Evolutionary conservation across 1,140 invertebrate genomes (phyloP), one percentile per base, ranked within the genome.

Genomic region (Penaeus chinensis): DNA sequence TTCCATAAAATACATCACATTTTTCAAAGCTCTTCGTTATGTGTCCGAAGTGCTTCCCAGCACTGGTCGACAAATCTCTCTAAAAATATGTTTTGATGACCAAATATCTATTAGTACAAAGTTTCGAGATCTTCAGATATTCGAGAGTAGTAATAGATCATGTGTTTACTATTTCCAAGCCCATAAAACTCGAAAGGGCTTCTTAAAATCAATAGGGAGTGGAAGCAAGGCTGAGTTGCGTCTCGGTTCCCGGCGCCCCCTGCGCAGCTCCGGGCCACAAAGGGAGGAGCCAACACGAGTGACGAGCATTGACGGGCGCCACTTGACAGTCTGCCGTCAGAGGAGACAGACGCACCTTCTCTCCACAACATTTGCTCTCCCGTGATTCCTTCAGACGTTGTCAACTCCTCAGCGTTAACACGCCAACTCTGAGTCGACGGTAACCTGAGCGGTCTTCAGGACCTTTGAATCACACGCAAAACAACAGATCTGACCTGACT

Each of bases 151-250:
- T 82, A 82, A 60, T 82, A 82, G 69, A 87, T 82, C 85, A 82
- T 80, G 80, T 87, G 80, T 87, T 87, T 87, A 87, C 85, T 79
- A 82, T 87, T 87, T 87, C 79, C 79, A 82, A 82, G 80, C 85
- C 63, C 85, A 87, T 87, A 87, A 87, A 87, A 87, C 85, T 87
- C 66, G 85, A 87, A 87, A 87, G 85, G 85, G 66, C 85, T 87
- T 87, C 85, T 87, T 87, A 87, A 87, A 87, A 87, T 87, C 85
- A 87, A 87, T 87, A 87, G 85, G 85, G 79, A 87, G 80, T 82
- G 85, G 85, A 87, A 77, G 85, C 42, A 87, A 82, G 85, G 80
- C 79, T 77, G 85, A 87, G 85, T 82, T 87, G 85, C 85, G 85
- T 87, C 85, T 87, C 79, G 85, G 79, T 74, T 87, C 85, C 85